Evolutionary conservation across 2,888 invertebrate genomes (phyloP).

Genomic region (Seira ritae): DNA sequence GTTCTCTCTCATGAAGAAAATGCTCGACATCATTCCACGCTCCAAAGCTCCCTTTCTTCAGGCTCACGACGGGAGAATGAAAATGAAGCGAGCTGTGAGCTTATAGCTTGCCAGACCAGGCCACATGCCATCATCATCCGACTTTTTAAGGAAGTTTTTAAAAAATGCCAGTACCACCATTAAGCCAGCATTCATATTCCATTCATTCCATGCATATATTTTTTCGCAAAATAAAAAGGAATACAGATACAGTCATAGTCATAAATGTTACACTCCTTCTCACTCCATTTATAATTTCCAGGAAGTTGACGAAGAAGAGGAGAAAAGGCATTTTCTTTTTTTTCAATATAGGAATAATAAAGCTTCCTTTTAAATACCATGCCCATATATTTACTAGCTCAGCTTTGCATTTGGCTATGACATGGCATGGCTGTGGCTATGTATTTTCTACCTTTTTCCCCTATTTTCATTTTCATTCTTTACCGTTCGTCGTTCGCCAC

Average conservation of each 20-base stretch:
- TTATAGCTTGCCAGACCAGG: no score
- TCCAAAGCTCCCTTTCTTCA: not conserved
- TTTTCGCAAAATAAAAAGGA: slow-evolving; percentile 1
- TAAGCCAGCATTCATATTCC: no score
- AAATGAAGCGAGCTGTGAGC: not conserved
- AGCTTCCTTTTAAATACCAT: not conserved
- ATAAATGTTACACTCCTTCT: not conserved
- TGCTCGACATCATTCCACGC: not conserved
- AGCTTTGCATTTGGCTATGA: no score
- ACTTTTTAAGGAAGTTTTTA: no score
- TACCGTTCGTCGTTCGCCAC: not conserved
- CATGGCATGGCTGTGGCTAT: no score
- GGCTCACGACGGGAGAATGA: not conserved
- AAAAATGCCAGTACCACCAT: no score
- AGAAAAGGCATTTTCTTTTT: no score
- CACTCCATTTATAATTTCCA: not conserved
- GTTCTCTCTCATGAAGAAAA: not conserved
- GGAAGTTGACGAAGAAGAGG: not conserved
- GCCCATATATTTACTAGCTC: not conserved
- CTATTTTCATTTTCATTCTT: slow-evolving; percentile 11
- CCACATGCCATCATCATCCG: not conserved
- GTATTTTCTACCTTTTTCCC: not conserved
- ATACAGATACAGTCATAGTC: no score
- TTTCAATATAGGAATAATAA: not conserved
- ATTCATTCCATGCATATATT: not conserved